Conservation (phyloP, 2,113 vertebrate genomes). For the Apodemus speciosus region DNA sequence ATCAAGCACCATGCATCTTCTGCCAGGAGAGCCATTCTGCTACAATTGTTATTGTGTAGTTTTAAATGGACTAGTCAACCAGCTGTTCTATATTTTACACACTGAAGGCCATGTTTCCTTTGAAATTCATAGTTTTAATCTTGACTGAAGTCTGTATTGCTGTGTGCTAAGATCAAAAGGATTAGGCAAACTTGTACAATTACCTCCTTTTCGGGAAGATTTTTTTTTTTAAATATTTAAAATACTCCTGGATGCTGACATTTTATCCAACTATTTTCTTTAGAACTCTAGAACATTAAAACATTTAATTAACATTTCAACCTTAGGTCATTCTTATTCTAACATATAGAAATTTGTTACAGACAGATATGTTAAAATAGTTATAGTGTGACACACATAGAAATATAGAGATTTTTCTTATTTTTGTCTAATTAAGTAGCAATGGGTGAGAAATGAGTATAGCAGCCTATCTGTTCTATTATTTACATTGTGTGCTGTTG, state of each 20-base stretch:
- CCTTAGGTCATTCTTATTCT: conserved; percentile 73
- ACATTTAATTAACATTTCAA: conserved; percentile 81
- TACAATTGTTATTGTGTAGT: conserved; percentile 64
- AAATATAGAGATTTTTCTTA: conserved; percentile 42
- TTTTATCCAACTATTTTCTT: conserved; percentile 80
- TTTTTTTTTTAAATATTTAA: conserved; percentile 71
- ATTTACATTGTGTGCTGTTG: conserved; percentile 12
- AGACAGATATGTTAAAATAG: conserved; percentile 63
- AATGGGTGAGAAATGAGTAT: neutral
- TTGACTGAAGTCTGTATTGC: conserved; percentile 78
- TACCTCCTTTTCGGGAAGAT: conserved; percentile 72
- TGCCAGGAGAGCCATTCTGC: conserved; percentile 63
- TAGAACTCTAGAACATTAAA: conserved; percentile 78
- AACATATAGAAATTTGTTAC: conserved; percentile 69
- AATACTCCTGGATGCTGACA: conserved; percentile 76
- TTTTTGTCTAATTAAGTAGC: neutral
- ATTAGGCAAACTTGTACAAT: conserved; percentile 74
- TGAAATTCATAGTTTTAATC: conserved; percentile 82
- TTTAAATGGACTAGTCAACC: conserved; percentile 78
- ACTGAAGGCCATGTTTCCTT: conserved; percentile 82
- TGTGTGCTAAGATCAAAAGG: conserved; percentile 80
- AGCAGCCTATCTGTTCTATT: neutral
- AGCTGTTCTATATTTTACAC: conserved; percentile 82
- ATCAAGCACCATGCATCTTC: conserved; percentile 51
- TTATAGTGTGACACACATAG: conserved; percentile 19